A percentile compares a stretch with the other conserved stretches of the same genome.
Evolutionary conservation across 2,888 invertebrate species (phyloP).

Genomic region (Escarpia spicata): DNA sequence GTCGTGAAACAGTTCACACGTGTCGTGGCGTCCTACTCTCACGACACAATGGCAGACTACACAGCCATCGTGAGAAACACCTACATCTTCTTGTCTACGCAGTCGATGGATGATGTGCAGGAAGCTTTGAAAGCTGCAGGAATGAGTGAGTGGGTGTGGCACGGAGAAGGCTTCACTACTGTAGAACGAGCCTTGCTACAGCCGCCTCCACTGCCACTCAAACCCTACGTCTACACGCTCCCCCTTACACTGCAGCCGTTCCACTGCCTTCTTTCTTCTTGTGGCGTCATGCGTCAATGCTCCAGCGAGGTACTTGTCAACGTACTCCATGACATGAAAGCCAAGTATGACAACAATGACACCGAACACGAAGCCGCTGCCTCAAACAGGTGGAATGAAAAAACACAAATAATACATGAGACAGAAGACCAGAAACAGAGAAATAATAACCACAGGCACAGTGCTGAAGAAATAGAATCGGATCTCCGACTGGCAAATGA

Average conservation of each 20-base stretch:
- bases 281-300: slow-evolving; percentile 36
- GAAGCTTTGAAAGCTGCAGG: slow-evolving; percentile 14
- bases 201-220: slow-evolving; percentile 35
- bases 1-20: slow-evolving; percentile 38
- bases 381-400: background rate
- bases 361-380: background rate
- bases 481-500: slow-evolving; percentile 36
- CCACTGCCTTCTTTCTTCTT: slow-evolving; percentile 33
- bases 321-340: slow-evolving; percentile 35
- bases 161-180: slow-evolving; percentile 44
- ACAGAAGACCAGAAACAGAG: background rate
- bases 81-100: slow-evolving; percentile 35
- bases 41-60: slow-evolving; percentile 37
- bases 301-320: slow-evolving; percentile 32
- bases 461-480: background rate
- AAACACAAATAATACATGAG: background rate
- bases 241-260: slow-evolving; percentile 41
- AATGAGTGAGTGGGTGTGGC: slow-evolving; percentile 43
- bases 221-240: slow-evolving; percentile 42
- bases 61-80: slow-evolving; percentile 35
- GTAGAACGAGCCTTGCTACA: slow-evolving; percentile 30
- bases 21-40: slow-evolving; percentile 34
- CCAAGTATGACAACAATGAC: slow-evolving; percentile 6
- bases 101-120: slow-evolving; percentile 23
- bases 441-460: background rate